Base-by-base conservation (phyloP, 2,113 vertebrate species). In the Gila orcuttii region DNA sequence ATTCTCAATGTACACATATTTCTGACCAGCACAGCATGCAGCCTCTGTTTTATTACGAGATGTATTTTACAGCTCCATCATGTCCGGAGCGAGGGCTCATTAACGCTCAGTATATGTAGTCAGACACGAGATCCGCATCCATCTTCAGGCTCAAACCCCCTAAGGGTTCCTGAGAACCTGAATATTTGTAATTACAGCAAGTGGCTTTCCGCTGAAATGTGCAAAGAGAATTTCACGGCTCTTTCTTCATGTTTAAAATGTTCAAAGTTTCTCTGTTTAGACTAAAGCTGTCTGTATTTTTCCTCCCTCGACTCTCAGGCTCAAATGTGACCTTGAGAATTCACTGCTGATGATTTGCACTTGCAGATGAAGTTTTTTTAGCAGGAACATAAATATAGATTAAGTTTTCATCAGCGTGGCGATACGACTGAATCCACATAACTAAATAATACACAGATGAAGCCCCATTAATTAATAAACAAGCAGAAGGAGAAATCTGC, bases 381-480 rank as follows among this genome's bases (percentile, higher is more conserved):
- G 6, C 39, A 19, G 57, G 33, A 60, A 66, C 47, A 82, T 76
- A 76, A 75, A 86, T 68, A 75, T 66, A 52, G 21, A 21, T 11
- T 45, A 77, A 57, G 79, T 86, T 76, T 86, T 86, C 71, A 86
- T 83, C 50, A 76, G 59, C 17, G 2, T 42, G 28, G 79, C 74
- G 85, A 33, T 62, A 39, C 7, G 21, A 17, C 23, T 83, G 73
- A 59, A n/a, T 60, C 64, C 50, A 36, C 45, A 28, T 69, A 4
- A 68, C 69, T 83, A 83, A 86, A 77, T 86, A 86, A 86, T 77
- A 77, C 31, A 82, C 23, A 28, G 15, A 76, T 42, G 31, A 57
- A 77, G 50, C 28, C 23, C 57, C n/a, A 62, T 76, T 50, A 66
- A 86, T 77, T 74, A 57, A 79, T 79, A 82, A 86, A 83, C 74